These are phyloP conservation scores for Ictidomys tridecemlineatus DNA, from an alignment of 2,113 vertebrate species.

Conservation along the genomic window DNA sequence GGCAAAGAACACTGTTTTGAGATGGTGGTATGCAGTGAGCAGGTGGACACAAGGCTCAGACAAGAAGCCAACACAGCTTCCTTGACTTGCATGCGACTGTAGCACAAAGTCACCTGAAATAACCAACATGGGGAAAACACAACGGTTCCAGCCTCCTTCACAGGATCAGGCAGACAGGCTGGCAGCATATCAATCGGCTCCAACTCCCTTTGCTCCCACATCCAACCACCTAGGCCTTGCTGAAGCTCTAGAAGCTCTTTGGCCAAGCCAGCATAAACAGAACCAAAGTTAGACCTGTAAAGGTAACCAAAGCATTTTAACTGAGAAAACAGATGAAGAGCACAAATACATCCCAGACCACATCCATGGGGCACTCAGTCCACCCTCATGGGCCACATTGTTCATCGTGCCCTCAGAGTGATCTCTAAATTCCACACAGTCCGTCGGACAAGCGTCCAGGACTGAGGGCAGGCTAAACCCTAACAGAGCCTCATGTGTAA, in stretches of 20 bases:
- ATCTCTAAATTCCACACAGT: background rate
- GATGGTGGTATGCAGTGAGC: background rate
- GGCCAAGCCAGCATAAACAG: background rate
- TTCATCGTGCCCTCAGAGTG: background rate
- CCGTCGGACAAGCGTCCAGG: fast-evolving
- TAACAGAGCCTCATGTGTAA: background rate
- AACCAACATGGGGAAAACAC: fast-evolving
- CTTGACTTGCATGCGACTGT: background rate
- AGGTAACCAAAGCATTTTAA: background rate
- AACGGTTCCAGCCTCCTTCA: background rate
- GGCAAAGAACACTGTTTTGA: background rate
- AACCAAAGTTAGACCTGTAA: background rate
- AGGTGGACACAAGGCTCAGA: background rate
- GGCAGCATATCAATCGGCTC: background rate
- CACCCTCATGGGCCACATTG: fast-evolving
- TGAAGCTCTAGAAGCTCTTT: constrained; percentile 20
- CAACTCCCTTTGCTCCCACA: background rate
- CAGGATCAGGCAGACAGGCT: background rate
- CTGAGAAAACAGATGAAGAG: background rate
- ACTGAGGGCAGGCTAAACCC: background rate
- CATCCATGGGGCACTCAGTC: fast-evolving
- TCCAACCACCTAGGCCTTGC: background rate
- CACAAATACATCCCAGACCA: background rate
- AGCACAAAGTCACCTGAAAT: background rate
- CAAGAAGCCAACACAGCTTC: background rate